A percentile compares a stretch with the other conserved stretches of the same genome.
Evolutionary conservation across 2,888 invertebrate genomes (phyloP).

Genomic region (Pollenia griseotomentosa): DNA sequence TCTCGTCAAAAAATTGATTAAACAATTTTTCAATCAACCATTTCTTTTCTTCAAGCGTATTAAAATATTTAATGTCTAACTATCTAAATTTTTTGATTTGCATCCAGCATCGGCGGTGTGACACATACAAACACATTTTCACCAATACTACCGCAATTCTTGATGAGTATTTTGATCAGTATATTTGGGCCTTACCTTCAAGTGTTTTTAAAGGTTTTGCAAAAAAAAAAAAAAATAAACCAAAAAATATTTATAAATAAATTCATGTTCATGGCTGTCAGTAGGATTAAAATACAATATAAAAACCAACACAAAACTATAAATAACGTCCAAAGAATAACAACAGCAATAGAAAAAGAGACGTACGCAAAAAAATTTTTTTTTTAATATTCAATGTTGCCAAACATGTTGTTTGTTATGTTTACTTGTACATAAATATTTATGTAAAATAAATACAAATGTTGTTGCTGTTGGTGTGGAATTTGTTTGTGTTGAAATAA

Average conservation of each 20-base stretch:
- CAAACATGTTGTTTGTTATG: slow-evolving; percentile 37
- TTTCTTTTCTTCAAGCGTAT: neutral
- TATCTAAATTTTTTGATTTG: too few species aligned
- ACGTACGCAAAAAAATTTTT: neutral
- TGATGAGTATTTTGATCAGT: too few species aligned
- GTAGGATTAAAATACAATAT: slow-evolving; percentile 52
- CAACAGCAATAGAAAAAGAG: slow-evolving; percentile 4
- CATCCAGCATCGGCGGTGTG: too few species aligned
- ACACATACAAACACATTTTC: too few species aligned
- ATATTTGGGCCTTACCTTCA: neutral
- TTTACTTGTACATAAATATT: neutral
- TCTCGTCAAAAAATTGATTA: too few species aligned
- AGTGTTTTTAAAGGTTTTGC: slow-evolving; percentile 6
- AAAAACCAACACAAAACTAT: neutral
- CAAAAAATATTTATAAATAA: neutral
- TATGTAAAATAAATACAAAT: neutral
- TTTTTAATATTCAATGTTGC: slow-evolving; percentile 46
- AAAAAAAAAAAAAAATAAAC: neutral
- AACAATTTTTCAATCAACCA: neutral
- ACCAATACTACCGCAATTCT: too few species aligned
- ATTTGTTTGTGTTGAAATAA: slow-evolving; percentile 62
- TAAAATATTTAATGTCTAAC: slow-evolving; percentile 9
- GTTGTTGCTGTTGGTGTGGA: slow-evolving; percentile 31
- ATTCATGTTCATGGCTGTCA: slow-evolving; percentile 62
- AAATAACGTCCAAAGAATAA: neutral